Conservation (phyloP, 35 echinoderm and acorn worm genomes). For the Patiria miniata region DNA sequence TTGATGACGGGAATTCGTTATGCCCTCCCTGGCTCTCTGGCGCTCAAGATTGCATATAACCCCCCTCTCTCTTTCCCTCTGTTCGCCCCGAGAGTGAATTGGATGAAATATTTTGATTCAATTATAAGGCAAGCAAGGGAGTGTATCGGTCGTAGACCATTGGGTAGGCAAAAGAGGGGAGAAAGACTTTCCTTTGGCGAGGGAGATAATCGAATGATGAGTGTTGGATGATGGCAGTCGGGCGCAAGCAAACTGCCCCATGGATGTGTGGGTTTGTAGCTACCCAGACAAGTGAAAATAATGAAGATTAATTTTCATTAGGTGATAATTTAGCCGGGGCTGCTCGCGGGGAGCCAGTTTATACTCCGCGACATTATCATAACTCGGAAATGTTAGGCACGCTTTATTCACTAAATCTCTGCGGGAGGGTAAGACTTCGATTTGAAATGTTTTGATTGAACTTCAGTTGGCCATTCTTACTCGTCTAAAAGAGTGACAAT, state of each 20-base stretch:
- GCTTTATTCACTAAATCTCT: no score
- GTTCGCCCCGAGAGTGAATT: background rate
- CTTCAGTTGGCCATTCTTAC: no score
- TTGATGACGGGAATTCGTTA: no score
- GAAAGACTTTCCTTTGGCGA: background rate
- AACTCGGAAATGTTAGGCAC: background rate
- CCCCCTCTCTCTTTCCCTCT: background rate
- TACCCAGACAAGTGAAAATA: conserved; percentile 7
- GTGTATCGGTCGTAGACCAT: conserved; percentile 11
- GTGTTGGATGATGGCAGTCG: conserved; percentile 14
- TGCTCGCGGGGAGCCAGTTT: background rate
- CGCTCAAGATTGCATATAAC: no score
- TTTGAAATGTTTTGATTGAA: no score
- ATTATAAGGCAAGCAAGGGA: conserved; percentile 21
- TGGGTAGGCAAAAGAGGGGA: background rate
- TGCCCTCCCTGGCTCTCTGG: no score
- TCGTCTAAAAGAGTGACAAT: no score
- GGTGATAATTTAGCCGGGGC: background rate
- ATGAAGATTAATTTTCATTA: conserved; percentile 27
- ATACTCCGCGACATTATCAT: background rate
- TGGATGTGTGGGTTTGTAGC: background rate
- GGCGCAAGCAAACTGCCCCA: conserved; percentile 8
- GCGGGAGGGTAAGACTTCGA: no score
- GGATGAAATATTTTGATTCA: conserved; percentile 34
- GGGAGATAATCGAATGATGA: conserved; percentile 31